Evolutionary conservation across 2,888 invertebrate genomes (phyloP), one percentile per base, ranked within the genome.

Genomic region (Microctonus hyperodae): DNA sequence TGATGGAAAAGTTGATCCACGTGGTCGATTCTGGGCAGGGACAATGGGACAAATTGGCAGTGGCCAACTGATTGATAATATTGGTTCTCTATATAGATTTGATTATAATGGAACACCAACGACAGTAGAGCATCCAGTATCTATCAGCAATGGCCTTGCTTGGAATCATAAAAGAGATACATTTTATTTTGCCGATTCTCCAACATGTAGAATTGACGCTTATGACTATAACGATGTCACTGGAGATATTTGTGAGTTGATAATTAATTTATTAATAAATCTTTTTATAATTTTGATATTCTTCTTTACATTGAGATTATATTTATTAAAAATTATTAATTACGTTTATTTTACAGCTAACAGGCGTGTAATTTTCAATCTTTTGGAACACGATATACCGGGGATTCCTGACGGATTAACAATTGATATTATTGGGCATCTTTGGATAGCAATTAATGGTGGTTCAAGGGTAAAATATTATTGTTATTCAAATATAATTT

Each of bases 171-270:
- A 91, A 75, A 89, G 89, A 76, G 87, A 88, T 69, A 88, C 87
- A 74, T 89, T 94, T 87, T 94, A 91, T 83, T 94, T 91, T 82
- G 92, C 92, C 37, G 94, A 95, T 83, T 89, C 92, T 0, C 86
- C 88, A 0, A 90, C 91, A 0, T 81, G 86, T 35, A 87, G 89
- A 73, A 86, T 94, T 2, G 90, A 88, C 64, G 90, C 88, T 7
- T 94, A 90, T 76, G 90, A 93, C 78, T 94, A 88, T 75, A 87
- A 93, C 72, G 77, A 88, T 0, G 83, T 57, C 1, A 69, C 71
- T 25, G 90, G 88, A 16, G 79, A 73, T 16, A 87, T 91, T 70
- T 85, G 91, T 91, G 85, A 88, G 61, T 31, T 11, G 65, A 58
- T 35, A 10, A 22, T 48, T 62, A 5, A 28, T 28, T 55, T 50